Evolutionary conservation across 2,888 invertebrate species (phyloP), one percentile per base, ranked within the genome.

Genomic region (Pachycephus smyrnensis): DNA sequence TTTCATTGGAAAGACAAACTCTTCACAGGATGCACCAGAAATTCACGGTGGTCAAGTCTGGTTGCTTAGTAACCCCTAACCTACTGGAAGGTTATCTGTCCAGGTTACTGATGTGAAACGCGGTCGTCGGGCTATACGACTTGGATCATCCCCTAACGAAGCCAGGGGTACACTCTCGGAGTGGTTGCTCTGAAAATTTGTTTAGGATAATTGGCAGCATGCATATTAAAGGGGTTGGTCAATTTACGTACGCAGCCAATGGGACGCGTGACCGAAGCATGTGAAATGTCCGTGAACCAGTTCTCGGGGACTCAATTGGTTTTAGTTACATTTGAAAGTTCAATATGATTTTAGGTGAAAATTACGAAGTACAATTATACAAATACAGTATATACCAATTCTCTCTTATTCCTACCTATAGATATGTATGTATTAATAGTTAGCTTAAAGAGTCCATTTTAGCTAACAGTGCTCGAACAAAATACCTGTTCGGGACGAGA

Each of bases 161-260:
- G 71, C 71, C 31, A 32, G 81, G 33, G 77, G 69, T 76, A 75
- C 77, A 75, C 81, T 71, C 77, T 77, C 78, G 80, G 77, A 78
- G 31, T 71, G 31, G 71, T 71, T 79, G 77, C 75, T 79, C 77
- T 76, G 78, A 79, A 78, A 76, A 81, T 82, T 82, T 82, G 82
- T 75, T 82, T 81, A 82, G 82, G 82, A 81, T 81, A 82, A 82
- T 82, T 82, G 55, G 75, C 78, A 78, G 79, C 81, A 80, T 81
- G 82, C 79, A 82, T 81, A 82, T 82, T 82, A 80, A 81, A 80
- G 73, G 37, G 68, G 75, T 73, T 69, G 78, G 69, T 40, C 33
- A 71, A 71, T 71, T 71, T 71, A 71, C 71, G 71, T 71, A 32
- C 32, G 71, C 71, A 15, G 31, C 71, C 71, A 32, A 71, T 71